Evolutionary conservation across 2,888 invertebrate genomes (phyloP).

Genomic region (Dione vanillae): DNA sequence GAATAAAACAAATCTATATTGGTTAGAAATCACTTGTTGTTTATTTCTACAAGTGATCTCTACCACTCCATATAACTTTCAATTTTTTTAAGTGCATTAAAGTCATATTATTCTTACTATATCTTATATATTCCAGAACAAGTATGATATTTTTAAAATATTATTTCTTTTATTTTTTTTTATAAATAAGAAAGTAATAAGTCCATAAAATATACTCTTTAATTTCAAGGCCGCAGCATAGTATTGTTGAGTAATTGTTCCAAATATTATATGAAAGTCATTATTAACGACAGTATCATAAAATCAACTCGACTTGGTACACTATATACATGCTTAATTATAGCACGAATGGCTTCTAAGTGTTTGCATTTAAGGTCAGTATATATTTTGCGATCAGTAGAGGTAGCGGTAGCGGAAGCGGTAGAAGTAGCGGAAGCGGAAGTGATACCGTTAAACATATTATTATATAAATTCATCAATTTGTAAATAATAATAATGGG

Average conservation of each 20-base stretch:
- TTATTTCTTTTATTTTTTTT: too few species aligned
- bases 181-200: neutral
- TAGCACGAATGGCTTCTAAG: constrained; percentile 39
- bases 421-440: neutral
- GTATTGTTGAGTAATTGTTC: neutral
- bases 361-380: constrained; percentile 29
- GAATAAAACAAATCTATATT: too few species aligned
- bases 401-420: constrained; percentile 16
- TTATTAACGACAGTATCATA: constrained; percentile 27
- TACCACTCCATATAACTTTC: too few species aligned
- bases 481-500: too few species aligned
- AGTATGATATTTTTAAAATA: too few species aligned
- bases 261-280: constrained; percentile 6
- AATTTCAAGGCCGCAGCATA: neutral
- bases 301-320: constrained; percentile 27
- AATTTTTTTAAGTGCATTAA: too few species aligned
- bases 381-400: neutral
- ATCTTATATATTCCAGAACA: too few species aligned
- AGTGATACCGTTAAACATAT: neutral
- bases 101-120: too few species aligned
- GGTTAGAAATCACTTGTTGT: too few species aligned
- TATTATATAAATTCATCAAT: neutral
- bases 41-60: too few species aligned
- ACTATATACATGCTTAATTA: constrained; percentile 32
- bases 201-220: neutral